Evolutionary conservation across 2,797 vertebrate species (phyloP).

Genomic region (Sciurus vulgaris): DNA sequence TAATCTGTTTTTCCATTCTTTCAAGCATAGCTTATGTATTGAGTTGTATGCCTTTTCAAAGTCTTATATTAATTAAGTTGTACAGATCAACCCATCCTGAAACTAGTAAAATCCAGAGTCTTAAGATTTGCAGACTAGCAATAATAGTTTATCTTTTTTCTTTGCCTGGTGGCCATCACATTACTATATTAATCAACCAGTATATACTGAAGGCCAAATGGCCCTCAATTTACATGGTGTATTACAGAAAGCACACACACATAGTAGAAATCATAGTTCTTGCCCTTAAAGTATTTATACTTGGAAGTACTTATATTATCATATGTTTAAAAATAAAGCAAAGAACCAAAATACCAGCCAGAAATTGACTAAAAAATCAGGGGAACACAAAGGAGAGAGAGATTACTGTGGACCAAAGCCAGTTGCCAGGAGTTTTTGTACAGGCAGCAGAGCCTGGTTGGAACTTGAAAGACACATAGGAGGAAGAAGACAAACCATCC

Average conservation of each 20-base stretch:
- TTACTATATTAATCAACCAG: neutral
- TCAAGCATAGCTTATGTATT: neutral
- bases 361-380: neutral
- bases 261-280: neutral
- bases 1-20: neutral
- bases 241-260: neutral
- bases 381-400: neutral
- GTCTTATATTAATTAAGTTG: neutral
- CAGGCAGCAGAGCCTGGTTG: neutral
- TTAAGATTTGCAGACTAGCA: neutral
- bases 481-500: neutral
- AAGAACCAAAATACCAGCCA: neutral
- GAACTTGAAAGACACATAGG: neutral
- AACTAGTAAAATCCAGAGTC: neutral
- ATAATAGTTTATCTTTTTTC: neutral
- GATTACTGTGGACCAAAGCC: neutral
- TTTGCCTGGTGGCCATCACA: neutral
- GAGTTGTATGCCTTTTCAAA: neutral
- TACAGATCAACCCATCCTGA: neutral
- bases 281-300: neutral
- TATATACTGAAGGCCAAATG: neutral
- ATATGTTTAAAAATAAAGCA: neutral
- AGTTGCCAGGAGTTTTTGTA: neutral
- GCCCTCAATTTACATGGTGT: neutral
- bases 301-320: slow-evolving; percentile 26